Conservation (phyloP, 2,113 vertebrate species). For the Pseudolaguvia tuberculata region DNA sequence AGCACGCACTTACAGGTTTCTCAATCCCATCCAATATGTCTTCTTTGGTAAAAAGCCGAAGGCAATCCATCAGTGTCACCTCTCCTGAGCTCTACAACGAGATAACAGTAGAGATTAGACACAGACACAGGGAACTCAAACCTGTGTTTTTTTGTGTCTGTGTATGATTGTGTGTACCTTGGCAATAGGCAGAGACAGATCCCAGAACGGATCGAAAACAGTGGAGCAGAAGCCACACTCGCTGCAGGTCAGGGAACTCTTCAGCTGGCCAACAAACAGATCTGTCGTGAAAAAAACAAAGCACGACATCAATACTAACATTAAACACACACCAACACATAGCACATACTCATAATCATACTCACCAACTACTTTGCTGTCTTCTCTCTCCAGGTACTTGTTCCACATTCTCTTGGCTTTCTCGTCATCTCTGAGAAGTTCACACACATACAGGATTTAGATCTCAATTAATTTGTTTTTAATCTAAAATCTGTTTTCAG, state of each 20-base stretch:
- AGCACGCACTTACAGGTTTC: slow-evolving; percentile 73
- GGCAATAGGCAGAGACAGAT: slow-evolving; percentile 88
- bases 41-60: slow-evolving; percentile 91
- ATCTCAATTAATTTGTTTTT: neutral
- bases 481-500: neutral
- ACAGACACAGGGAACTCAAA: neutral
- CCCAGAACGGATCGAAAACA: slow-evolving; percentile 95
- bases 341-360: slow-evolving; percentile 63
- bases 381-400: slow-evolving; percentile 85
- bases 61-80: slow-evolving; percentile 85
- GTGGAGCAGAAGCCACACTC: slow-evolving; percentile 91
- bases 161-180: slow-evolving; percentile 68
- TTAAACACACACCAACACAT: neutral
- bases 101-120: slow-evolving; percentile 20
- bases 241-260: slow-evolving; percentile 88
- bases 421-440: slow-evolving; percentile 78
- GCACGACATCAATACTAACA: neutral
- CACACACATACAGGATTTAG: slow-evolving; percentile 1
- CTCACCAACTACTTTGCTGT: slow-evolving; percentile 81
- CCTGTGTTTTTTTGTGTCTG: neutral
- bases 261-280: slow-evolving; percentile 93
- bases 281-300: slow-evolving; percentile 63
- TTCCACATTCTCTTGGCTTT: slow-evolving; percentile 92
- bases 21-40: slow-evolving; percentile 91
- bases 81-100: slow-evolving; percentile 77